These are phyloP conservation scores for Macrostomum cliftonense DNA, from an alignment of 2,888 invertebrate genomes.

Conservation along the genomic window DNA sequence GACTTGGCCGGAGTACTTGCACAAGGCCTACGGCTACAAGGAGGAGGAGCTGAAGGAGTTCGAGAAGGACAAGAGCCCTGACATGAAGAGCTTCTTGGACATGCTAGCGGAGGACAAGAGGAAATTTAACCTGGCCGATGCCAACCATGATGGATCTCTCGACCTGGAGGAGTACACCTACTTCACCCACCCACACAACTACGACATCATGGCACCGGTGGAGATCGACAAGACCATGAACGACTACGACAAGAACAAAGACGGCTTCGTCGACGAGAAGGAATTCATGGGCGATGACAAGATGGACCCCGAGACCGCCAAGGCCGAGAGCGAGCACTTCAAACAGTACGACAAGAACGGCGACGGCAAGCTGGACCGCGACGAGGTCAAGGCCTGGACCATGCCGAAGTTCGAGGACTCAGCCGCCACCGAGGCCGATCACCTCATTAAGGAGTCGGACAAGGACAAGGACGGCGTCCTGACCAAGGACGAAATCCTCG, in stretches of 20 bases:
- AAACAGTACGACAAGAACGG: slow-evolving; percentile 52
- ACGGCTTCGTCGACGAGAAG: slow-evolving; percentile 63
- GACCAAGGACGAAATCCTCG: slow-evolving; percentile 55
- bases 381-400: slow-evolving; percentile 70
- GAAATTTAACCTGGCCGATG: slow-evolving; percentile 68
- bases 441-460: slow-evolving; percentile 48
- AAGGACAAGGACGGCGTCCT: slow-evolving; percentile 14
- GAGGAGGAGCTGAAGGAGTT: slow-evolving; percentile 34
- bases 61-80: slow-evolving; percentile 17
- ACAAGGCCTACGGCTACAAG: slow-evolving; percentile 61
- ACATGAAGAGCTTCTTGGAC: slow-evolving; percentile 17
- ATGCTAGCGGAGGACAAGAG: slow-evolving; percentile 53
- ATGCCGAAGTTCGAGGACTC: slow-evolving; percentile 59
- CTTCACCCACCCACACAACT: slow-evolving; percentile 82
- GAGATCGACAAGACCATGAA: slow-evolving; percentile 45
- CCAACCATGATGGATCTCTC: slow-evolving; percentile 57
- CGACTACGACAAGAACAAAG: slow-evolving; percentile 65
- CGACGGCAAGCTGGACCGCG: slow-evolving; percentile 57
- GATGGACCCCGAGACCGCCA: slow-evolving; percentile 54
- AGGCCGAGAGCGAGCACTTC: slow-evolving; percentile 40
- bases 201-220: slow-evolving; percentile 53
- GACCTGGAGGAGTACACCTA: slow-evolving; percentile 59
- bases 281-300: slow-evolving; percentile 54
- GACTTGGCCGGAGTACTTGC: slow-evolving; percentile 73
- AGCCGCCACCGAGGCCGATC: slow-evolving; percentile 70